Evolutionary conservation across 2,888 invertebrate species (phyloP), one percentile per base, ranked within the genome.

Genomic region (Eupithecia dodoneata): DNA sequence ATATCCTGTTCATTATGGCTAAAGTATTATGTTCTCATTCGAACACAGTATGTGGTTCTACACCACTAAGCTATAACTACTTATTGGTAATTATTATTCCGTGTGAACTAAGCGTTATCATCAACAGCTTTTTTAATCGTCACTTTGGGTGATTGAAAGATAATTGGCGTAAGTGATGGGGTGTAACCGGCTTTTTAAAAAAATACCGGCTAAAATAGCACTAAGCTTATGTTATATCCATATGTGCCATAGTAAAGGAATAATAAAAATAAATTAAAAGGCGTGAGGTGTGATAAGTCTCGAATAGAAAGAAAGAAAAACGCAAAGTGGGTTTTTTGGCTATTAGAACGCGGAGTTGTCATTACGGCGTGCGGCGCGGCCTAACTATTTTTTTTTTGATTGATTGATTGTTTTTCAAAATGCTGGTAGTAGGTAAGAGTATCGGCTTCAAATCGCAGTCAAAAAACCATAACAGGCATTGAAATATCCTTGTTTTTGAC

Each of bases 61-160:
- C n/a, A 42, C 45, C 18, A 52, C 30, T 55, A n/a, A n/a, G n/a
- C 63, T n/a, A 49, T 49, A 63, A 70, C 18, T 47, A 70, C 41
- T 66, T 49, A 78, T 66, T n/a, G 44, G 65, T 76, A 80, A 80
- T 81, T 80, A 81, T 77, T 77, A 82, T 81, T 80, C 81, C 74
- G 72, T 81, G 80, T 81, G 80, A 81, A 82, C 80, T 73, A 47
- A 70, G 59, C 72, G 71, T 79, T 79, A 82, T 82, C 81, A 59
- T 66, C 77, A 74, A 81, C 82, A 81, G 77, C 78, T 79, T 79
- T 82, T 82, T 81, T 81, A 81, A 82, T 82, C 80, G 79, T 80
- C 80, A 75, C 63, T 76, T 71, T 65, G 49, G 73, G 74, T 75
- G 76, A 80, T 80, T 76, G 70, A 73, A 74, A 78, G 80, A 82